A percentile compares a stretch with the other conserved stretches of the same genome.
These are phyloP conservation scores for Lasioglossum baleicum DNA, from an alignment of 1,140 invertebrate species.

Conservation along the genomic window DNA sequence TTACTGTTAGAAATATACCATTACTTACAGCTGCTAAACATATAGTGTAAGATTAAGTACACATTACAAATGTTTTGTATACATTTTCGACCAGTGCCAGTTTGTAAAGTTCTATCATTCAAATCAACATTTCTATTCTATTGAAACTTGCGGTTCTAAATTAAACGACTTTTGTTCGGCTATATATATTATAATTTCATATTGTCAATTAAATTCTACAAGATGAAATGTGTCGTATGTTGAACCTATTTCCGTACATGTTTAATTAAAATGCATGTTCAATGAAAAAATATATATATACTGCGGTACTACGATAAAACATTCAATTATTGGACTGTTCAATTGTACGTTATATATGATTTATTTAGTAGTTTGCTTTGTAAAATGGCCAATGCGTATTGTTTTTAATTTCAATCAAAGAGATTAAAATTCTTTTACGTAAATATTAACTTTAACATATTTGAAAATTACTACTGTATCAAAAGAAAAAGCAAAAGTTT, in stretches of 20 bases:
- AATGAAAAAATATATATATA: background rate
- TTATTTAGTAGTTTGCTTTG: conserved; percentile 38
- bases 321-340: background rate
- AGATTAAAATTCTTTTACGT: background rate
- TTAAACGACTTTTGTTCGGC: conserved; percentile 61
- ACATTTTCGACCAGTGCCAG: conserved; percentile 51
- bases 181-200: conserved; percentile 70
- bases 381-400: conserved; percentile 7
- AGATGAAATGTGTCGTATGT: conserved; percentile 56
- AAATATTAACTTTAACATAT: background rate
- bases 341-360: conserved; percentile 5
- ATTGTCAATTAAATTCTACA: conserved; percentile 76
- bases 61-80: conserved; percentile 60
- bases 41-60: conserved; percentile 65
- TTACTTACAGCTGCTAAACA: conserved; percentile 63
- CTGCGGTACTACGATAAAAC: background rate
- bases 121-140: conserved; percentile 47
- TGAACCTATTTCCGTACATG: conserved; percentile 40
- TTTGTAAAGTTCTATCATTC: conserved; percentile 39
- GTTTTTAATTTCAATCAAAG: background rate
- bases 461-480: background rate
- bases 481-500: too few relatives aligned
- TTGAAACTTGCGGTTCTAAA: conserved; percentile 70
- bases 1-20: conserved; percentile 57
- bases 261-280: background rate